Evolutionary conservation across 1,140 invertebrate species (phyloP), one percentile per base, ranked within the genome.

Genomic region (Lineus longissimus): DNA sequence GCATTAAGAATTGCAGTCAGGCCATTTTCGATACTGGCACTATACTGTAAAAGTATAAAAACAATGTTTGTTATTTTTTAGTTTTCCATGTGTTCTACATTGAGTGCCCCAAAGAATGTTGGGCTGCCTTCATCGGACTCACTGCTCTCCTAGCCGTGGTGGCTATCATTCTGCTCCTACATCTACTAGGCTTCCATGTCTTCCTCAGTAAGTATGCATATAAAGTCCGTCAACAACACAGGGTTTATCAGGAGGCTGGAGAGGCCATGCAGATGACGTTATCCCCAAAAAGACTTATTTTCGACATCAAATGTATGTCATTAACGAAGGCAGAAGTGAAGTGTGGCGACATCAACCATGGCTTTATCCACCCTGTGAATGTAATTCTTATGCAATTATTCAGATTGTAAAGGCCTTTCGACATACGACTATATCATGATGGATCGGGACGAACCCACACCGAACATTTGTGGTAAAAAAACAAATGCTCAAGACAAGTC

Each of bases 131-230:
- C 4, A 62, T 82, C 23, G 74, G 74, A 0, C 64, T 77, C 2
- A 65, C 78, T 4, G 72, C 72, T 23, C 62, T 90, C 11, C 79
- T 93, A 22, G 88, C 91, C 0, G 83, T 90, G 6, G 84, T 92
- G 9, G 89, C 91, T 2, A 87, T 90, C 0, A 87, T 88, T 23
- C 82, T 95, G 23, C 83, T 97, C 11, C 83, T 92, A 22, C 94
- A 97, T 83, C 84, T 97, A 25, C 91, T 91, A 75, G 89, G 68
- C 25, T 81, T 80, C 62, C 79, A 81, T 68, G 59, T 79, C 22
- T 81, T 78, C 64, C 70, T 81, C 36, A 78, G 81, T 82, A 72
- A 77, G 79, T 78, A 36, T 36, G 4, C 6, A 4, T 36, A 36
- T 36, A 15, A 36, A 9, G 17, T 90, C 76, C 94, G 94, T 81